phyloP scores from a whole-genome alignment of 2,888 invertebrate species.

The Leptinotarsa haldemani region DNA sequence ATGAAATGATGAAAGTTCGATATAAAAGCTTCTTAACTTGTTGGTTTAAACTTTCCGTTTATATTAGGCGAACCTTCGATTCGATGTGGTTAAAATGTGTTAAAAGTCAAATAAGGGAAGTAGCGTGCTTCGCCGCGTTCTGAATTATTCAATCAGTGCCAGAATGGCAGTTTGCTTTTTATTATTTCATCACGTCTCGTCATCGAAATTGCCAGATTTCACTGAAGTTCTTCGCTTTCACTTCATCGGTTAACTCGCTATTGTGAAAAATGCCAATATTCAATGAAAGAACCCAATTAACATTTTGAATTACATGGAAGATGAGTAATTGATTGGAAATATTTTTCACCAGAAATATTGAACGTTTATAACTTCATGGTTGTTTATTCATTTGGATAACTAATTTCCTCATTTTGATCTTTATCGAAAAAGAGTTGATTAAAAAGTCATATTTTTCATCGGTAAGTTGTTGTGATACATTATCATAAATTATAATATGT shows the following conservation, averaged over 20 bases:
- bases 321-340: not conserved
- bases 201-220: slow-evolving; percentile 55
- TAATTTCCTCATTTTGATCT: too few species aligned
- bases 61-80: slow-evolving; percentile 22
- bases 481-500: too few species aligned
- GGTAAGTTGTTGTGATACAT: too few species aligned
- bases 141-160: slow-evolving; percentile 58
- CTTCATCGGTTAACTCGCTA: not conserved
- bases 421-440: too few species aligned
- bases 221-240: slow-evolving; percentile 47
- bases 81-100: slow-evolving; percentile 52
- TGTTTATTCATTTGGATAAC: too few species aligned
- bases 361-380: too few species aligned
- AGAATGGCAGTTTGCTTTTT: slow-evolving; percentile 53
- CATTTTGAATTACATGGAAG: not conserved
- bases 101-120: slow-evolving; percentile 56
- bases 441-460: too few species aligned
- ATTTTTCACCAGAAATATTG: too few species aligned
- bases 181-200: slow-evolving; percentile 57
- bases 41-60: slow-evolving; percentile 45
- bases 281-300: not conserved
- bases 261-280: not conserved
- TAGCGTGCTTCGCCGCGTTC: slow-evolving; percentile 52
- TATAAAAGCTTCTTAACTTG: slow-evolving; percentile 26
- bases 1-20: slow-evolving; percentile 32